Conservation (phyloP, 2,113 vertebrate genomes). For the Tricholaema leucomelas region DNA sequence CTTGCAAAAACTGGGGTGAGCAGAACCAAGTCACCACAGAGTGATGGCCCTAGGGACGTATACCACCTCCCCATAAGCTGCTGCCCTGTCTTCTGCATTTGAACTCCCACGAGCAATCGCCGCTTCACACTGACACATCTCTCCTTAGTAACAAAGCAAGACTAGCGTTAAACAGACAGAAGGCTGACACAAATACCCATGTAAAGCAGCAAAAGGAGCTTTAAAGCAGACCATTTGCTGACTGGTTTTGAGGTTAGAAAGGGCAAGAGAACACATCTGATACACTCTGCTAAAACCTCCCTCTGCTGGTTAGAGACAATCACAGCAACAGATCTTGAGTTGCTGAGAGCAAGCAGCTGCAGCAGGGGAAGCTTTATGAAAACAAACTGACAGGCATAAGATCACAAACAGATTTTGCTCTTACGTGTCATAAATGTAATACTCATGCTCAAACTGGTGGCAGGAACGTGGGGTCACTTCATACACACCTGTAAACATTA, state of each 20-base stretch:
- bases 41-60: not conserved
- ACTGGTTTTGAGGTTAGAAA: not conserved
- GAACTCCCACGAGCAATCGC: not conserved
- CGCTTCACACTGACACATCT: not conserved
- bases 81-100: not conserved
- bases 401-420: conserved; percentile 1
- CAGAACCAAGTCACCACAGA: not conserved
- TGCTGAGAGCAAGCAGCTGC: not conserved
- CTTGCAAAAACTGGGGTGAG: not conserved
- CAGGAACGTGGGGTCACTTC: conserved; percentile 98
- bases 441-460: conserved; percentile 95
- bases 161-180: not conserved
- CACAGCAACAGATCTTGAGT: not conserved
- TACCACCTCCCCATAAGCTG: not conserved
- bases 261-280: not conserved
- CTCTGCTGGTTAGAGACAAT: not conserved
- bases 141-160: not conserved
- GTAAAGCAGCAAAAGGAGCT: not conserved
- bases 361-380: not conserved
- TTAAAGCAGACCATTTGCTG: not conserved
- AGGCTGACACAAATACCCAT: not conserved
- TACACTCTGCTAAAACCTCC: not conserved
- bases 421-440: conserved; percentile 98
- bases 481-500: conserved; percentile 85
- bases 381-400: rapidly evolving